phyloP scores from a whole-genome alignment of 2,113 vertebrate species.

The Callipepla californica region DNA sequence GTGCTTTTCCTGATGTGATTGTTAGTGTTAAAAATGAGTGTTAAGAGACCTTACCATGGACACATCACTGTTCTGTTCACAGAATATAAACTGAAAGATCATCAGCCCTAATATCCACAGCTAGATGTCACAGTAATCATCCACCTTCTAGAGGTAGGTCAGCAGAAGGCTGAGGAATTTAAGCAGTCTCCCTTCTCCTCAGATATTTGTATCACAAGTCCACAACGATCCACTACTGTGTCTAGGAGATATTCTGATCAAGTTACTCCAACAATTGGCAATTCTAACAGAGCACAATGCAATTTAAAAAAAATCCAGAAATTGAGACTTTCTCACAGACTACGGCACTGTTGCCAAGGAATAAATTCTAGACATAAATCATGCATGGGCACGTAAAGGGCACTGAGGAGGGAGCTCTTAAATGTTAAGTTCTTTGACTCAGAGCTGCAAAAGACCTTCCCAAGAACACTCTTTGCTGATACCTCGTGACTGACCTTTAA shows the following conservation, averaged over 20 bases:
- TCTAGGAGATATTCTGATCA: neutral
- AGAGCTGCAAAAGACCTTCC: neutral
- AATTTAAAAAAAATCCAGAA: neutral
- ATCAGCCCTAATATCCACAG: conserved; percentile 67
- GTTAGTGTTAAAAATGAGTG: conserved; percentile 51
- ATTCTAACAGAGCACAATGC: neutral
- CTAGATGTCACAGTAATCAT: conserved; percentile 8
- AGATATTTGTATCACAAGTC: neutral
- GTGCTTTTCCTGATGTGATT: conserved; percentile 70
- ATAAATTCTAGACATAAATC: neutral
- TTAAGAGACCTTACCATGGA: conserved; percentile 67
- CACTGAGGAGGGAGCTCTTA: neutral
- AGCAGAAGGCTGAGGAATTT: neutral
- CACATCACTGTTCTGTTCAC: conserved; percentile 1
- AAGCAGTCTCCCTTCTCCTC: neutral
- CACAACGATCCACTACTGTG: rapidly evolving
- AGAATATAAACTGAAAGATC: conserved; percentile 64
- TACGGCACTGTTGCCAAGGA: neutral
- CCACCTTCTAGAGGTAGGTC: neutral
- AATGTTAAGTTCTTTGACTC: neutral
- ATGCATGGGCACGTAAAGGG: neutral
- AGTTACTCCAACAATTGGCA: neutral
- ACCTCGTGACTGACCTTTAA: neutral
- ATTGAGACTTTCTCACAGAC: neutral
- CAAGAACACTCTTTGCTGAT: neutral